A percentile compares a stretch with the other conserved stretches of the same genome.
Conservation (phyloP, 2,113 vertebrate species). For the Phyllopteryx taeniolatus region DNA sequence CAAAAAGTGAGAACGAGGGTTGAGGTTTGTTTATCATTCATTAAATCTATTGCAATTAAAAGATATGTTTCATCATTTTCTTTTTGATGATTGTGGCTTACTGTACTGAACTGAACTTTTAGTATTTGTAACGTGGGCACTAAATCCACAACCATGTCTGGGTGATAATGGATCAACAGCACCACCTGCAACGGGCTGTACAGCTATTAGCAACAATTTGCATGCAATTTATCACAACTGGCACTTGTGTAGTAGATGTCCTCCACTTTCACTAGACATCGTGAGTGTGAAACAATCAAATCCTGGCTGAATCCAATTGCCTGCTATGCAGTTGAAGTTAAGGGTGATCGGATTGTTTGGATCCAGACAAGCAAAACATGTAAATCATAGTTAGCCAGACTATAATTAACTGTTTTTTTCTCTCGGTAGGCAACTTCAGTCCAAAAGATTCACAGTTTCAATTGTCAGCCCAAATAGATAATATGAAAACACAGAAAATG, state of each 20-base stretch:
- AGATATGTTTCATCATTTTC: conserved; percentile 1
- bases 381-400: not conserved
- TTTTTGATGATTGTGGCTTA: not conserved
- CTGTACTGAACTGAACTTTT: not conserved
- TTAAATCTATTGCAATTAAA: not conserved
- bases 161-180: not conserved
- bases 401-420: not conserved
- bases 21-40: conserved; percentile 1
- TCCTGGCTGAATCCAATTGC: not conserved
- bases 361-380: not conserved
- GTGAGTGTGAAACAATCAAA: not conserved
- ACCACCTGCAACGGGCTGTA: not conserved
- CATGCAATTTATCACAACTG: not conserved
- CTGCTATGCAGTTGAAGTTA: not conserved
- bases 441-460: not conserved
- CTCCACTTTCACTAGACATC: not conserved
- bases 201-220: conserved; percentile 3
- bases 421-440: not conserved
- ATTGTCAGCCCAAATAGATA: not conserved
- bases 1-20: not conserved
- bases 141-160: not conserved
- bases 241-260: not conserved
- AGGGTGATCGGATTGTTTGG: not conserved
- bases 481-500: not conserved
- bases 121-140: not conserved